A percentile compares a stretch with the other conserved stretches of the same genome.
Evolutionary conservation across 35 echinoderm and acorn worm species (phyloP).

Genomic region (Eucidaris tribuloides): DNA sequence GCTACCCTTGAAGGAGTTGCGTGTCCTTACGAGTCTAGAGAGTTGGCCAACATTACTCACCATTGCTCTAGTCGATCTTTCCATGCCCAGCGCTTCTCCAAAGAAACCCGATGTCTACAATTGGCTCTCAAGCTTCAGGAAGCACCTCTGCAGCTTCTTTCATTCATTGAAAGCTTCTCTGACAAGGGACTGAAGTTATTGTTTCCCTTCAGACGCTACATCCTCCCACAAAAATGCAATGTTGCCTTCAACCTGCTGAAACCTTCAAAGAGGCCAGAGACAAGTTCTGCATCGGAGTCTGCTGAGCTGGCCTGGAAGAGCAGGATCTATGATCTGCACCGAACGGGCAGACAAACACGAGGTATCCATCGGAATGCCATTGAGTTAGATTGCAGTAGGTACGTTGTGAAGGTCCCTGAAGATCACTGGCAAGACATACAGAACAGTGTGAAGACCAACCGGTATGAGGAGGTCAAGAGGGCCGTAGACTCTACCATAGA

Average conservation of each 20-base stretch:
- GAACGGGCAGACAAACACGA: background rate
- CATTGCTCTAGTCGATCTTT: constrained; percentile 49
- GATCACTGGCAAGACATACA: constrained; percentile 30
- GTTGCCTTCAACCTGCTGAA: constrained; percentile 58
- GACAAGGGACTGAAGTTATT: constrained; percentile 45
- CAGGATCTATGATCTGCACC: constrained; percentile 51
- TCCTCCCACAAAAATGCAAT: background rate
- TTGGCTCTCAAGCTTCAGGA: constrained; percentile 53
- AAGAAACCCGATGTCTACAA: constrained; percentile 50
- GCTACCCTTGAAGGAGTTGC: constrained; percentile 25
- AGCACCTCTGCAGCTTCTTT: constrained; percentile 16
- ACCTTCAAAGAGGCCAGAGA: constrained; percentile 58
- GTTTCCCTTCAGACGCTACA: constrained; percentile 41
- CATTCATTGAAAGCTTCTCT: constrained; percentile 16
- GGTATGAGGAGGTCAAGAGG: background rate
- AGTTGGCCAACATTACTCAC: constrained; percentile 59
- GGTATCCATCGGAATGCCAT: background rate
- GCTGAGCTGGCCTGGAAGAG: constrained; percentile 66
- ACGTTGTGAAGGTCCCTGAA: constrained; percentile 29
- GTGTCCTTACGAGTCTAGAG: constrained; percentile 42
- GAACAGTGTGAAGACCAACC: constrained; percentile 22
- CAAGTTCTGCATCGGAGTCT: constrained; percentile 18
- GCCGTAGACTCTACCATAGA: background rate
- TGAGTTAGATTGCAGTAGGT: background rate
- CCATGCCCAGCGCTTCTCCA: constrained; percentile 51